These are phyloP conservation scores for Lophura nycthemera DNA, from an alignment of 2,113 vertebrate genomes.

Conservation along the genomic window DNA sequence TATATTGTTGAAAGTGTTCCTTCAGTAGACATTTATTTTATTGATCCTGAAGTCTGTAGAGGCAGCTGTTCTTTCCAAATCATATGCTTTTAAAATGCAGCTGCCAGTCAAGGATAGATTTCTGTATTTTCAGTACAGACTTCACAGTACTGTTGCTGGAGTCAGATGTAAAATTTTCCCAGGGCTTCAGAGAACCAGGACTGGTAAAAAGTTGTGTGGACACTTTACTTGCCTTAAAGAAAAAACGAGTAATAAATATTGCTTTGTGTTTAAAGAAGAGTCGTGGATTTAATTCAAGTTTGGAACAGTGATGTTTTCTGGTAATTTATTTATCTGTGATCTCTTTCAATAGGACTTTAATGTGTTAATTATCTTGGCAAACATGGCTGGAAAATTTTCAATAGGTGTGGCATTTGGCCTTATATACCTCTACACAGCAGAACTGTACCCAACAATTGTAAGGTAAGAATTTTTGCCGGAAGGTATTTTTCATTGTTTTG, in stretches of 20 bases:
- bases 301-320: neutral
- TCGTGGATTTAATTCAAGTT: neutral
- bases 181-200: constrained; percentile 3
- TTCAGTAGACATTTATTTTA: neutral
- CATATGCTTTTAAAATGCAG: neutral
- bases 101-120: neutral
- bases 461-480: constrained; percentile 77
- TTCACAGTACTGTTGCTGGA: neutral
- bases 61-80: constrained; percentile 4
- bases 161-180: neutral
- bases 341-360: constrained; percentile 63
- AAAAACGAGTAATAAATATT: neutral
- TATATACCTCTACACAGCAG: constrained; percentile 92
- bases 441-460: constrained; percentile 91
- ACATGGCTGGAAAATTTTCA: constrained; percentile 90
- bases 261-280: neutral
- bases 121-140: constrained; percentile 1
- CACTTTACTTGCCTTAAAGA: neutral
- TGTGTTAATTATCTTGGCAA: constrained; percentile 75
- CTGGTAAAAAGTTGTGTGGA: neutral
- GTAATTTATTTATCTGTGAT: constrained; percentile 30
- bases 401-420: constrained; percentile 90
- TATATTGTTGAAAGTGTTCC: neutral
- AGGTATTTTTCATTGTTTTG: neutral
- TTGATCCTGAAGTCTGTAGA: neutral